Evolutionary conservation across 2,113 vertebrate species (phyloP).

Genomic region (Penelope pileata): DNA sequence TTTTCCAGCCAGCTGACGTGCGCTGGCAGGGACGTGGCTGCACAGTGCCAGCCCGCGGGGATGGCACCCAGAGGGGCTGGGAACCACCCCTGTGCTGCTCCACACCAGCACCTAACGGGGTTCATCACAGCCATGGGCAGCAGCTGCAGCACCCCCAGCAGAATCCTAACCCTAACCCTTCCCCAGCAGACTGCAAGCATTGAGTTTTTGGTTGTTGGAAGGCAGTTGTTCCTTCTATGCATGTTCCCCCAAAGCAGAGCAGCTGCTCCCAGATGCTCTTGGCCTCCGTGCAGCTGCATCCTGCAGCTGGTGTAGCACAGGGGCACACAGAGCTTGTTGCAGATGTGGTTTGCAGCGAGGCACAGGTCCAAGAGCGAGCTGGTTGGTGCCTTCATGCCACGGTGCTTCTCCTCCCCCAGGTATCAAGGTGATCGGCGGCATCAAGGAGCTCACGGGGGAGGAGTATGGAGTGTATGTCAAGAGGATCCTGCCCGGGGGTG

Average conservation of each 20-base stretch:
- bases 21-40: neutral
- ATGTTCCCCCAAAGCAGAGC: neutral
- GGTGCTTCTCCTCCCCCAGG: slow-evolving; percentile 63
- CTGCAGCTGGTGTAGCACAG: neutral
- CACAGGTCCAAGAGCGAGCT: neutral
- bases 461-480: slow-evolving; percentile 93
- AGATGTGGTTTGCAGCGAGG: neutral
- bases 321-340: neutral
- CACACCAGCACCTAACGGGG: too few relatives aligned
- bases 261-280: neutral
- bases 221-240: fast-evolving
- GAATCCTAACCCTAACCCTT: neutral
- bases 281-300: neutral
- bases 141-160: neutral
- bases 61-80: neutral
- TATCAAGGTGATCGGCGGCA: slow-evolving; percentile 91
- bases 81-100: neutral
- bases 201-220: neutral
- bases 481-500: slow-evolving; percentile 88
- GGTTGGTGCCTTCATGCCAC: neutral
- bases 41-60: neutral
- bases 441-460: slow-evolving; percentile 86
- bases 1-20: neutral
- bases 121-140: neutral
- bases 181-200: neutral